Conservation (phyloP, 2,113 vertebrate species). For the Condylura cristata region DNA sequence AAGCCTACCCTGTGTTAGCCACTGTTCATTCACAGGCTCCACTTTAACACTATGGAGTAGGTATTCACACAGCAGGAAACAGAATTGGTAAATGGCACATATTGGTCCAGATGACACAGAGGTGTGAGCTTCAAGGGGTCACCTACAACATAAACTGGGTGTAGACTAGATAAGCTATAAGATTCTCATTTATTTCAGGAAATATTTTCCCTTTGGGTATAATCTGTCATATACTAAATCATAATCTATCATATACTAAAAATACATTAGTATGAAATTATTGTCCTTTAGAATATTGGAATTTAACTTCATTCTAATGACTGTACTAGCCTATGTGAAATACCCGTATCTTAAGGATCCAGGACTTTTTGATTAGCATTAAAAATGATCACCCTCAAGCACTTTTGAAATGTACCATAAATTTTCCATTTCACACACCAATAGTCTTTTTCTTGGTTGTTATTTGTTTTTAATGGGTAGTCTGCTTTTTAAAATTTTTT, state of each 20-base stretch:
- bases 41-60: neutral
- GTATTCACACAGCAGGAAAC: neutral
- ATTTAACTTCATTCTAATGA: neutral
- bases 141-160: neutral
- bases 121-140: neutral
- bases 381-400: neutral
- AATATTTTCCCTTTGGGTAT: neutral
- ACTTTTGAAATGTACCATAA: neutral
- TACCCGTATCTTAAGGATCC: neutral
- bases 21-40: neutral
- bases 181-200: neutral
- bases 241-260: neutral
- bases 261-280: neutral
- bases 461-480: neutral
- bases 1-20: neutral
- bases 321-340: neutral
- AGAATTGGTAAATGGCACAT: neutral
- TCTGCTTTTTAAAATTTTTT: neutral
- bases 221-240: neutral
- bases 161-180: neutral
- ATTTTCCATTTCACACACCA: neutral
- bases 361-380: constrained; percentile 15
- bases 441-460: neutral
- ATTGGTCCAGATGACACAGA: neutral
- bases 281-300: neutral